Evolutionary conservation across 2,113 vertebrate genomes (phyloP).

Genomic region (Otus sunia): DNA sequence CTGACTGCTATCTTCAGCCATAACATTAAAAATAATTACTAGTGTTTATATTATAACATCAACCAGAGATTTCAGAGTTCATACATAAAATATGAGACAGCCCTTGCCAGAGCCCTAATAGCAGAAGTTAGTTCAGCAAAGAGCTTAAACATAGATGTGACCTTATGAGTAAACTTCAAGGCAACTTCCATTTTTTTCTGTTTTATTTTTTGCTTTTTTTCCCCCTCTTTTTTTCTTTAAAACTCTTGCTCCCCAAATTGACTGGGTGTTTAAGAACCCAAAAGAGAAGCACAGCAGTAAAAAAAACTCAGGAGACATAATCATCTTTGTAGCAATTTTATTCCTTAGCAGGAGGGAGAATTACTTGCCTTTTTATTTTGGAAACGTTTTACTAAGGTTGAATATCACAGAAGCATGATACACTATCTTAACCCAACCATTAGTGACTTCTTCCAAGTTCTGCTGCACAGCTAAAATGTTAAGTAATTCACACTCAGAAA

Average conservation of each 20-base stretch:
- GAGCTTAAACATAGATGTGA: not conserved
- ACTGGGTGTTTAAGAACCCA: not conserved
- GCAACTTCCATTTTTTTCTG: not conserved
- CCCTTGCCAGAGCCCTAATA: not conserved
- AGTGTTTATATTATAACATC: constrained; percentile 13
- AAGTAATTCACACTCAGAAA: not conserved
- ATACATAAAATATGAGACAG: constrained; percentile 56
- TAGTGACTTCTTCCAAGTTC: not conserved
- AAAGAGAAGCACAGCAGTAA: not conserved
- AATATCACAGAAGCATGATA: not conserved
- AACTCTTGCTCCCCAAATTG: not conserved
- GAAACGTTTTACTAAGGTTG: not conserved
- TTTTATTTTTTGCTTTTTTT: not conserved
- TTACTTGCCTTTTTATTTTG: not conserved
- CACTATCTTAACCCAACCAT: not conserved
- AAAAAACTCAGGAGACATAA: not conserved
- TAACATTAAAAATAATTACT: constrained; percentile 44
- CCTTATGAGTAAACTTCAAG: constrained; percentile 5
- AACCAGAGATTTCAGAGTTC: constrained; percentile 1
- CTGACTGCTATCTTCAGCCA: not conserved
- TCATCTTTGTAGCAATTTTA: not conserved
- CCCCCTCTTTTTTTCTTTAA: not conserved
- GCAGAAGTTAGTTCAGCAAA: constrained; percentile 4
- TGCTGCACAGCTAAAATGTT: not conserved
- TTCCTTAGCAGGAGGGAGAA: not conserved